Conservation (phyloP, 2,113 vertebrate species). For the Tragelaphus buxtoni region DNA sequence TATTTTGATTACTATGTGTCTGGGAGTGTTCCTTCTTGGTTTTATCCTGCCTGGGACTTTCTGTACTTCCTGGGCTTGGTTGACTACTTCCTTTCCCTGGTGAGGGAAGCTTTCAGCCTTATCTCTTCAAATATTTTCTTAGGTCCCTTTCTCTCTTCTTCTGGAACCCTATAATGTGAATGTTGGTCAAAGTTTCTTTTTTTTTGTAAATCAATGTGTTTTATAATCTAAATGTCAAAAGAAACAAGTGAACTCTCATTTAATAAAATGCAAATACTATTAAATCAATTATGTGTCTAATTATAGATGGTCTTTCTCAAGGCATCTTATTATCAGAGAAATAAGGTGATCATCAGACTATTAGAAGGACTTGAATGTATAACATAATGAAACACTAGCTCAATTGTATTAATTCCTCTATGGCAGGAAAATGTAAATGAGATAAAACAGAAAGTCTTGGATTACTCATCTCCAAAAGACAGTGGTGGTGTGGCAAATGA, state of each 20-base stretch:
- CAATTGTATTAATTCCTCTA: background rate
- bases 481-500: background rate
- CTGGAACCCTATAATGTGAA: background rate
- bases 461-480: background rate
- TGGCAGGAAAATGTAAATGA: background rate
- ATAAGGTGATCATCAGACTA: background rate
- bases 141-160: background rate
- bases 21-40: background rate
- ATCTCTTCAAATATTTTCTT: background rate
- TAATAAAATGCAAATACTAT: background rate
- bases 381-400: background rate
- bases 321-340: background rate
- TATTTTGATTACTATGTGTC: background rate
- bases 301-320: background rate
- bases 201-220: background rate
- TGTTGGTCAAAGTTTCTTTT: background rate
- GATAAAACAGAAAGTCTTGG: background rate
- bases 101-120: background rate
- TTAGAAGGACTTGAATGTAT: background rate
- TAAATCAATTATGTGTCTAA: background rate
- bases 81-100: background rate
- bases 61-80: background rate
- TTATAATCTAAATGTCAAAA: background rate
- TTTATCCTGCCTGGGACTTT: background rate
- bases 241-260: background rate